Conservation (phyloP, 92 coral and sea anemone genomes). For the Porites cylindrica region DNA sequence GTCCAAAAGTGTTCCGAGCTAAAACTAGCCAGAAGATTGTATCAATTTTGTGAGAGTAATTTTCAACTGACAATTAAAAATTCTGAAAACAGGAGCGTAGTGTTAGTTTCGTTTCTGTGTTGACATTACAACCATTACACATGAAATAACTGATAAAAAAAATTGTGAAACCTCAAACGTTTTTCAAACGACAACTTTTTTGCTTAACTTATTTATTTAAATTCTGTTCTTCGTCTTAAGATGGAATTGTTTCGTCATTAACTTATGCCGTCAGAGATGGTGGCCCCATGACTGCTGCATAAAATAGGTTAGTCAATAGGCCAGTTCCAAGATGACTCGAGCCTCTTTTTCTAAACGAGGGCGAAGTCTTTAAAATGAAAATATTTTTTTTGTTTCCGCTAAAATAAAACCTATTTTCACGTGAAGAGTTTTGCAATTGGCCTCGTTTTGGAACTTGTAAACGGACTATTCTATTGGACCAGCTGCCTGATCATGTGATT, state of each 20-base stretch:
- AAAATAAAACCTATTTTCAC: too few relatives aligned
- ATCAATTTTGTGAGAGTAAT: not conserved
- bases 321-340: too few relatives aligned
- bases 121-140: conserved; percentile 35
- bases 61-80: not conserved
- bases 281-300: too few relatives aligned
- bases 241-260: not conserved
- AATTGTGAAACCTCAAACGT: too few relatives aligned
- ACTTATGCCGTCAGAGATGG: not conserved
- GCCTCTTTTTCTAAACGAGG: too few relatives aligned
- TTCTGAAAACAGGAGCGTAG: not conserved
- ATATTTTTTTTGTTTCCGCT: too few relatives aligned
- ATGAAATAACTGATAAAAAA: not conserved
- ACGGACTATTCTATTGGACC: too few relatives aligned
- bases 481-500: too few relatives aligned
- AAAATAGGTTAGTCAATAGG: too few relatives aligned
- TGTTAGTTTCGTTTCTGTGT: not conserved
- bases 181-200: conserved; percentile 3
- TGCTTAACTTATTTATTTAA: not conserved
- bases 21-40: not conserved
- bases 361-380: too few relatives aligned
- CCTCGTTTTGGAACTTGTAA: too few relatives aligned
- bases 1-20: not conserved
- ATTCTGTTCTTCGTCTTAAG: not conserved
- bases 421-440: too few relatives aligned